Percentiles rank a stretch among this genome's conserved stretches.
phyloP scores from a whole-genome alignment of 2,113 vertebrate genomes.

The Phodopus roborovskii region DNA sequence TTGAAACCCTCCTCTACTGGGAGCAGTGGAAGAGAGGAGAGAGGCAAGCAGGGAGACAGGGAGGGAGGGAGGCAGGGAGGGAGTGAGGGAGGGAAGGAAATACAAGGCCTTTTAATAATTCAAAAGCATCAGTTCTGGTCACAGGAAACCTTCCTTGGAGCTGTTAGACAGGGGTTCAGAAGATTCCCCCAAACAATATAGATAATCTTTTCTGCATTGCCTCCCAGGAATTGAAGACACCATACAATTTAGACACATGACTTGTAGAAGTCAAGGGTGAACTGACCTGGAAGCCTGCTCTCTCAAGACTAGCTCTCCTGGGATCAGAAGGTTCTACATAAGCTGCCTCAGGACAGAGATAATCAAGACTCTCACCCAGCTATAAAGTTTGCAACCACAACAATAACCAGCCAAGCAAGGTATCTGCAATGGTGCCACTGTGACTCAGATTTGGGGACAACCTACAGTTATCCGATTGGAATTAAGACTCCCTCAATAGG shows the following conservation, averaged over 20 bases:
- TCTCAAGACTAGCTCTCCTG: background rate
- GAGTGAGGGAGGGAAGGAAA: background rate
- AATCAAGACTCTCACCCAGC: background rate
- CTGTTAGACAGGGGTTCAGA: background rate
- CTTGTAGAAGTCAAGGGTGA: background rate
- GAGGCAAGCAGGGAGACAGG: no score
- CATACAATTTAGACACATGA: background rate
- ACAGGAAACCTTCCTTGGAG: background rate
- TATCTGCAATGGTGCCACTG: background rate
- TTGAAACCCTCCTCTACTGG: background rate
- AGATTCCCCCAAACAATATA: background rate
- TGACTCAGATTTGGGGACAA: background rate
- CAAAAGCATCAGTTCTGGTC: background rate
- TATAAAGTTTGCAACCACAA: background rate
- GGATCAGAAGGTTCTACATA: no score
- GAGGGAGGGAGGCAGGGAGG: background rate
- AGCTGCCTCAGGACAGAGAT: background rate
- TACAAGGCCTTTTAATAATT: background rate
- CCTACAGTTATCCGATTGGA: background rate
- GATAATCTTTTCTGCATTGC: background rate
- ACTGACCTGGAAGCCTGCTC: background rate
- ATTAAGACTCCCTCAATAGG: background rate
- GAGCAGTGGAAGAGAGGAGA: no score
- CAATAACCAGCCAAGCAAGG: background rate
- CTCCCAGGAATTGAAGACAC: background rate